These are phyloP conservation scores for Nyctalus aviator DNA, from an alignment of 2,797 vertebrate species.

Conservation along the genomic window DNA sequence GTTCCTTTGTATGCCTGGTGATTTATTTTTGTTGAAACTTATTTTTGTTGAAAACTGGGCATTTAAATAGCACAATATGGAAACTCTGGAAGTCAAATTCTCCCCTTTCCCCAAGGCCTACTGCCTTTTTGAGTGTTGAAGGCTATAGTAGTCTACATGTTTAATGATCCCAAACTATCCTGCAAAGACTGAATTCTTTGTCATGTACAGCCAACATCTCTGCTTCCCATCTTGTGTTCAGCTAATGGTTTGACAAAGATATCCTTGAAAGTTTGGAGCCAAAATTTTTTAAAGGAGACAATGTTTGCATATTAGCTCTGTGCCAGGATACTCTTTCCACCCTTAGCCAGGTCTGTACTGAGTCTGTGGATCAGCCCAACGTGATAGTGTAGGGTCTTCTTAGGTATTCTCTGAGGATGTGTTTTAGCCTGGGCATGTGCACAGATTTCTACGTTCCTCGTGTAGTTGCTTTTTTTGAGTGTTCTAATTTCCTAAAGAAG, in stretches of 20 bases:
- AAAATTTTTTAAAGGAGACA: not conserved
- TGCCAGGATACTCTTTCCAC: not conserved
- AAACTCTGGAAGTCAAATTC: not conserved
- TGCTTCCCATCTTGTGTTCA: not conserved
- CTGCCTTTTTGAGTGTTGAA: not conserved
- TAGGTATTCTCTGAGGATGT: not conserved
- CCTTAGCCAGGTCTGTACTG: not conserved
- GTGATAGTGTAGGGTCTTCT: not conserved
- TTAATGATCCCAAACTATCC: not conserved
- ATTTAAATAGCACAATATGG: not conserved
- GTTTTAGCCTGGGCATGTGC: not conserved
- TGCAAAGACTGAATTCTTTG: not conserved
- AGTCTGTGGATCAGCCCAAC: not conserved
- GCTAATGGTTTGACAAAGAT: not conserved
- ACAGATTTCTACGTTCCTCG: not conserved
- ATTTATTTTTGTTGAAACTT: not conserved
- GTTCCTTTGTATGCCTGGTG: not conserved
- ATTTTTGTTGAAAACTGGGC: not conserved
- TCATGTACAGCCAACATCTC: not conserved
- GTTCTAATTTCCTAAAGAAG: not conserved
- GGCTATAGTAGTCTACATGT: not conserved
- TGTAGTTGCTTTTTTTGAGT: not conserved
- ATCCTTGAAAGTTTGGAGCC: not conserved
- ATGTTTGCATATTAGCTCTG: not conserved
- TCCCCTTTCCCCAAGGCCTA: not conserved